These are phyloP conservation scores for Glossophaga mutica DNA, from an alignment of 2,797 vertebrate genomes.

Conservation along the genomic window DNA sequence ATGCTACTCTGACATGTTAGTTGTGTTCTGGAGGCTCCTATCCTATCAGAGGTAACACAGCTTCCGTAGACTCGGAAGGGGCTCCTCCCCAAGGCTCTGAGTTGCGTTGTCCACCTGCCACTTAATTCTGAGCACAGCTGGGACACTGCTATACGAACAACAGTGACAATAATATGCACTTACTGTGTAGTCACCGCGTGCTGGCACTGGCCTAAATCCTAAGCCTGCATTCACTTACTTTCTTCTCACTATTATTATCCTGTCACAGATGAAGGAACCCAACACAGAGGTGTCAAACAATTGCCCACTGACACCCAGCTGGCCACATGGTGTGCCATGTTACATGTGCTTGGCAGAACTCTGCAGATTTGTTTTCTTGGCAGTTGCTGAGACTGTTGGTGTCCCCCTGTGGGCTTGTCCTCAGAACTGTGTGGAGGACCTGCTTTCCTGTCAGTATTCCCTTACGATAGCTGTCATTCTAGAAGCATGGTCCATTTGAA, in stretches of 20 bases:
- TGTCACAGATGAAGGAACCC: background rate
- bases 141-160: background rate
- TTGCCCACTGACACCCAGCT: too few species aligned
- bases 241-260: background rate
- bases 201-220: background rate
- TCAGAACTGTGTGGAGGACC: background rate
- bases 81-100: background rate
- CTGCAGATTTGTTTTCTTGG: background rate
- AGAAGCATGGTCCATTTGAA: background rate
- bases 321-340: rapidly evolving
- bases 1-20: background rate
- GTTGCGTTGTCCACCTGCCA: background rate
- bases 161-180: too few species aligned
- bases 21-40: background rate
- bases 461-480: background rate
- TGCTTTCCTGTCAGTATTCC: background rate
- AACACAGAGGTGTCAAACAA: background rate
- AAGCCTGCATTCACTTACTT: background rate
- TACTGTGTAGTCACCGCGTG: background rate
- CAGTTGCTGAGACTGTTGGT: background rate
- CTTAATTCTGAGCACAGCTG: background rate
- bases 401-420: background rate
- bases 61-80: rapidly evolving
- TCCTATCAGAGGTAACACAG: background rate
- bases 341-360: rapidly evolving